Conservation (phyloP, 2,797 vertebrate genomes). For the Calcarius lapponicus region DNA sequence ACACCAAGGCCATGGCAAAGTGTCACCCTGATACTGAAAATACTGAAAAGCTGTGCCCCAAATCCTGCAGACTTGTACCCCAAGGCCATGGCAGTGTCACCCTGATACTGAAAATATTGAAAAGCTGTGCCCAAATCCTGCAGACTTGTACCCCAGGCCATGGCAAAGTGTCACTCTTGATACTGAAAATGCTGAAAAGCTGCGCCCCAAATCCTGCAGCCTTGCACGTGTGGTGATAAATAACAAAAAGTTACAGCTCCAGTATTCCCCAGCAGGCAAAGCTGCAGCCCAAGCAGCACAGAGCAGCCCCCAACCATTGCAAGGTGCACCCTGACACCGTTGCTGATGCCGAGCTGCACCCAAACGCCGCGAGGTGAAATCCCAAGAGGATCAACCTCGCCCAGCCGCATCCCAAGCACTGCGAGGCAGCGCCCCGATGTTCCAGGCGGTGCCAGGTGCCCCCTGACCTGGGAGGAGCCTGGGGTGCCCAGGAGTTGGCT, state of each 20-base stretch:
- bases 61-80: too few species aligned
- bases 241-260: not conserved
- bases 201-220: not conserved
- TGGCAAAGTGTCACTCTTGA: not conserved
- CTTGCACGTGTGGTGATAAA: fast-evolving
- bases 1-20: not conserved
- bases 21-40: too few species aligned
- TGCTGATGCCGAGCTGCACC: not conserved
- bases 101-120: not conserved
- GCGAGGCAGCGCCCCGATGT: not conserved
- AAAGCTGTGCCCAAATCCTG: not conserved
- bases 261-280: fast-evolving
- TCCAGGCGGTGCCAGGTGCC: not conserved
- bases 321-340: not conserved
- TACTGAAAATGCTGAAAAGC: not conserved
- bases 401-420: fast-evolving
- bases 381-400: not conserved
- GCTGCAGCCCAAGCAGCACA: not conserved
- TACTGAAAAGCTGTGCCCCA: not conserved
- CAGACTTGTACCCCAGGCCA: fast-evolving
- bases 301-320: not conserved
- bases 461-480: slow-evolving; percentile 90
- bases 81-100: fast-evolving
- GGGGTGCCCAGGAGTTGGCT: slow-evolving; percentile 92
- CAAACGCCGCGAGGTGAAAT: fast-evolving